Evolutionary conservation across 2,888 invertebrate species (phyloP).

Genomic region (Camponotus fellah): DNA sequence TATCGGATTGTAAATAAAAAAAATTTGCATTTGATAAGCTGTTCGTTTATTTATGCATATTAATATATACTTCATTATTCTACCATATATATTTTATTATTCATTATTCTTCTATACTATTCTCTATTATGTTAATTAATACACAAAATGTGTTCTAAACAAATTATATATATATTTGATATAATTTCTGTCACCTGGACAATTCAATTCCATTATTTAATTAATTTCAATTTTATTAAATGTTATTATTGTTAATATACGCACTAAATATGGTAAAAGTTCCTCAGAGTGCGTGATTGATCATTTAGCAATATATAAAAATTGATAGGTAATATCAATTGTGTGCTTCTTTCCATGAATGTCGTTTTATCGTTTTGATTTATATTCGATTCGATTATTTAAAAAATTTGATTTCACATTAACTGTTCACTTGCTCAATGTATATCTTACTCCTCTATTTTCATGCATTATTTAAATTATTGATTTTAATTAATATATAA

Average conservation of each 20-base stretch:
- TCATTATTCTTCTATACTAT: too few species aligned
- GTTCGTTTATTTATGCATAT: background rate
- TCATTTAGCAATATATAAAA: slow-evolving; percentile 43
- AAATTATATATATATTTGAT: background rate
- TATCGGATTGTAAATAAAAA: slow-evolving; percentile 2
- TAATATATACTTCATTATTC: background rate
- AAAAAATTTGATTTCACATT: background rate
- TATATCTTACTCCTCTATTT: background rate
- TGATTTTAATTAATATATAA: background rate
- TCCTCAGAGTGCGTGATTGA: slow-evolving; percentile 26
- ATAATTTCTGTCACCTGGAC: background rate
- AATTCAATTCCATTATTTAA: background rate
- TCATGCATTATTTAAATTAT: background rate
- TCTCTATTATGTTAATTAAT: too few species aligned
- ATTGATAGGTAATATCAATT: background rate
- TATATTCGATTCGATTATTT: too few species aligned
- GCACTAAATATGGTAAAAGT: slow-evolving; percentile 58
- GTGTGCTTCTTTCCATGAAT: slow-evolving; percentile 2
- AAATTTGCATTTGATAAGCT: background rate
- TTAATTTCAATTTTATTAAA: background rate
- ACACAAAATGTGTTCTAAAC: background rate
- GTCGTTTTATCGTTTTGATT: background rate
- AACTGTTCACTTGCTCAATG: background rate
- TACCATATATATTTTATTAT: too few species aligned
- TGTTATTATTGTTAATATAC: slow-evolving; percentile 64